These are phyloP conservation scores for Strongylocentrotus purpuratus DNA, from an alignment of 35 echinoderm and acorn worm genomes.

Conservation along the genomic window DNA sequence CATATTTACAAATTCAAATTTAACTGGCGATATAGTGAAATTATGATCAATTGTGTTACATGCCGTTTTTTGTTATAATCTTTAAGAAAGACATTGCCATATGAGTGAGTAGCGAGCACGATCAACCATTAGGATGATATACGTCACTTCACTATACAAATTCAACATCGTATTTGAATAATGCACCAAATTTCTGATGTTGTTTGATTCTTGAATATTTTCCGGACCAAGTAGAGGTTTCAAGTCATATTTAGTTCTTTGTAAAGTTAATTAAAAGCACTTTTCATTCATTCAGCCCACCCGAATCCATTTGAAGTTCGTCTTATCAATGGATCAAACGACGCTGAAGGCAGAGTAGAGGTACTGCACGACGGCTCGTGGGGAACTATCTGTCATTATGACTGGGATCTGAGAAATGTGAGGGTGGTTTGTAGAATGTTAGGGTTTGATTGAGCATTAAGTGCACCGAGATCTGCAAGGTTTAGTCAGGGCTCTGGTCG, in stretches of 20 bases:
- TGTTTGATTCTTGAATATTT: too few species aligned
- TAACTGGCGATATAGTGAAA: too few species aligned
- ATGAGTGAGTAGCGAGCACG: too few species aligned
- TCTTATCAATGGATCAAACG: not conserved
- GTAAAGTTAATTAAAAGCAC: not conserved
- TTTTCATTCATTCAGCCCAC: not conserved
- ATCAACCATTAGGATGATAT: too few species aligned
- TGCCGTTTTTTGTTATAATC: too few species aligned
- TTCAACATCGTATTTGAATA: too few species aligned
- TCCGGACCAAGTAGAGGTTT: too few species aligned
- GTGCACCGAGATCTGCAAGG: not conserved
- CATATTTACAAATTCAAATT: too few species aligned
- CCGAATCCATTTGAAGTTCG: not conserved
- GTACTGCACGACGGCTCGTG: not conserved
- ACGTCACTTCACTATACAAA: too few species aligned
- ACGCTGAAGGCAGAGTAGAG: not conserved
- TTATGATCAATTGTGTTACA: too few species aligned
- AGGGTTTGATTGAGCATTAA: not conserved
- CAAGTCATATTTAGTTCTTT: not conserved
- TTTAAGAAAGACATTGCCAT: too few species aligned
- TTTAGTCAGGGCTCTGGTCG: not conserved
- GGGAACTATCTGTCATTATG: not conserved
- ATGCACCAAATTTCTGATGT: too few species aligned
- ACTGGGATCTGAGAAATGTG: not conserved
- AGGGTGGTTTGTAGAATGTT: not conserved